These are phyloP conservation scores for Zaprionus ghesquierei DNA, from an alignment of 1,140 invertebrate species.

Conservation along the genomic window DNA sequence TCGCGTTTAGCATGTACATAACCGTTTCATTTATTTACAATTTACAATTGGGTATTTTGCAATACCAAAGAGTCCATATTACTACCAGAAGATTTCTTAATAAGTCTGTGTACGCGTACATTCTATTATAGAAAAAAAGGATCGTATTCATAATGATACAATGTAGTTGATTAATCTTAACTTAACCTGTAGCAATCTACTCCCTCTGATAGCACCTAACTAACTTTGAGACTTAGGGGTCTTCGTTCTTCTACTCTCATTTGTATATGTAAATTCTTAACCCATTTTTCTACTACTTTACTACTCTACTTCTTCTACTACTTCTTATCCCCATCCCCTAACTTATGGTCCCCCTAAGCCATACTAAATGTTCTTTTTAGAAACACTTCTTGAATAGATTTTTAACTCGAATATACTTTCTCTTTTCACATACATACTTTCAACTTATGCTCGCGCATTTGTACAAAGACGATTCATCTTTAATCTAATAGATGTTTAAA, in stretches of 20 bases:
- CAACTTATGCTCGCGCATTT: background rate
- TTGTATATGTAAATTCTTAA: conserved; percentile 10
- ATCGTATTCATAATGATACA: conserved; percentile 5
- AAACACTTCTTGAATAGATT: background rate
- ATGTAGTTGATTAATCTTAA: conserved; percentile 5
- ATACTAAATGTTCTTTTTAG: background rate
- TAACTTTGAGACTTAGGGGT: background rate
- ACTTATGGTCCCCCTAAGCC: background rate
- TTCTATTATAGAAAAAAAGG: conserved; percentile 1
- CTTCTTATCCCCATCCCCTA: background rate
- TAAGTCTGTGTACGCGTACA: conserved; percentile 69
- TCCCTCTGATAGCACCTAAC: conserved; percentile 4
- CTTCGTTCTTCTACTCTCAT: background rate
- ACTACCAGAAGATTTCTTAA: conserved; percentile 83
- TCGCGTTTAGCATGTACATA: conserved; percentile 54
- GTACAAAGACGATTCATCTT: conserved; percentile 16
- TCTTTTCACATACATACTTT: background rate
- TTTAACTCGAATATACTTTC: background rate
- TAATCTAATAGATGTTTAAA: conserved; percentile 1
- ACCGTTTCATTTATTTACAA: conserved; percentile 41
- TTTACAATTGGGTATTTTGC: conserved; percentile 70
- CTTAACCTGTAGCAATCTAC: background rate
- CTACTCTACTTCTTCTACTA: conserved; percentile 1
- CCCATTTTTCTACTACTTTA: conserved; percentile 3
- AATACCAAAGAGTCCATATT: conserved; percentile 83